Conservation (phyloP, 2,113 vertebrate genomes). For the Picathartes gymnocephalus region DNA sequence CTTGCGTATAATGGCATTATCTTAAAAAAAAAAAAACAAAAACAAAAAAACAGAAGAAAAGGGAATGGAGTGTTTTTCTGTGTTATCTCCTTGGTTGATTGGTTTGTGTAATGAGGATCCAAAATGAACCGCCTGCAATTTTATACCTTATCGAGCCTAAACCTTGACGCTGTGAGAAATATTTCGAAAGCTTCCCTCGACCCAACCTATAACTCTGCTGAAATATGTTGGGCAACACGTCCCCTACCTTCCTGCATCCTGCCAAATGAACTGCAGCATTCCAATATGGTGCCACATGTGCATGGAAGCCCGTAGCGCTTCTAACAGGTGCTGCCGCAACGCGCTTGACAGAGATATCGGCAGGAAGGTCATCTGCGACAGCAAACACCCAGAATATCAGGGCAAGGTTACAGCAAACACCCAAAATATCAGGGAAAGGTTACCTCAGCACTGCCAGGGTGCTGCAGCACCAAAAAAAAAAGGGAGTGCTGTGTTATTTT, state of each 20-base stretch:
- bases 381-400: slow-evolving; percentile 12
- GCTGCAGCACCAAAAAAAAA: neutral
- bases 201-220: neutral
- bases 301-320: slow-evolving; percentile 73
- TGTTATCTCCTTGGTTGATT: slow-evolving; percentile 55
- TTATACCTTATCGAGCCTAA: neutral
- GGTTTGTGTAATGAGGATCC: slow-evolving; percentile 55
- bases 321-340: slow-evolving; percentile 79
- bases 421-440: neutral
- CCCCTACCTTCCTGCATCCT: slow-evolving; percentile 75
- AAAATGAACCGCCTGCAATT: slow-evolving; percentile 52
- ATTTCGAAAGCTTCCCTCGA: slow-evolving; percentile 11
- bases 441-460: neutral
- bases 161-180: neutral
- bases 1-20: slow-evolving; percentile 7
- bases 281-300: slow-evolving; percentile 89
- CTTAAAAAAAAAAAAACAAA: neutral
- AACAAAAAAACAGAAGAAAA: neutral
- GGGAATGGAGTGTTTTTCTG: neutral
- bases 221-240: slow-evolving; percentile 51
- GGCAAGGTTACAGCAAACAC: neutral
- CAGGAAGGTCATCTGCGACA: slow-evolving; percentile 69
- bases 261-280: slow-evolving; percentile 84
- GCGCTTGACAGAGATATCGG: slow-evolving; percentile 59
- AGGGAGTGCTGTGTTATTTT: neutral